phyloP scores from a whole-genome alignment of 2,113 vertebrate genomes.

The Apodemus sylvaticus region DNA sequence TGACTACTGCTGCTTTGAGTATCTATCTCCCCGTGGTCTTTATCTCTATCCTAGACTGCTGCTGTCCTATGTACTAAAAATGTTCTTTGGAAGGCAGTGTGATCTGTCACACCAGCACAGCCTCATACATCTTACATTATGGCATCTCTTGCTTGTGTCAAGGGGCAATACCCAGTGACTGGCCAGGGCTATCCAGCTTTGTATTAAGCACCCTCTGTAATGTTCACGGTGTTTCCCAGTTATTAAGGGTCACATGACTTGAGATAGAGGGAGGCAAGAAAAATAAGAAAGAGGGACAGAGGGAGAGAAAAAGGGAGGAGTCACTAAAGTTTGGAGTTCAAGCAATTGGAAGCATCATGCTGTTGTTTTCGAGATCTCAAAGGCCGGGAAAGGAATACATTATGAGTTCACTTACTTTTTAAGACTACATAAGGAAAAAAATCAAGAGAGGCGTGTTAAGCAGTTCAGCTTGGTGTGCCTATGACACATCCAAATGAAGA shows the following conservation, averaged over 20 bases:
- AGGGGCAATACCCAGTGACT: not conserved
- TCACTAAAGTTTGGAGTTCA: not conserved
- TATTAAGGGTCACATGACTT: not conserved
- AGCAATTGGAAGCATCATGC: not conserved
- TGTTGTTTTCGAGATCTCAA: not conserved
- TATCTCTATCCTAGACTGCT: not conserved
- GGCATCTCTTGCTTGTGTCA: not conserved
- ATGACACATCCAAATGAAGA: not conserved
- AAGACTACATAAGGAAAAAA: not conserved
- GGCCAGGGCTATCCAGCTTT: not conserved
- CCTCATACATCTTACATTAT: not conserved
- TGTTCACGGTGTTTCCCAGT: not conserved
- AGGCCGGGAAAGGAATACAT: not conserved
- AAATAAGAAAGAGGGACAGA: not conserved
- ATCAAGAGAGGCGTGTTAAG: not conserved
- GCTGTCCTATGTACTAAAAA: not conserved
- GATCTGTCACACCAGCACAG: not conserved
- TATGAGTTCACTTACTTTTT: not conserved
- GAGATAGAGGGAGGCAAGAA: not conserved
- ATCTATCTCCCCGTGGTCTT: not conserved
- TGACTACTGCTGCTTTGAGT: not conserved
- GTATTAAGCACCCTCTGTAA: not conserved
- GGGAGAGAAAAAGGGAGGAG: not conserved
- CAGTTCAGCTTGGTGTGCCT: not conserved
- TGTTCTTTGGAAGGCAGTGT: not conserved